Conservation (phyloP, 2,797 vertebrate species). For the Gymnothorax javanicus region DNA sequence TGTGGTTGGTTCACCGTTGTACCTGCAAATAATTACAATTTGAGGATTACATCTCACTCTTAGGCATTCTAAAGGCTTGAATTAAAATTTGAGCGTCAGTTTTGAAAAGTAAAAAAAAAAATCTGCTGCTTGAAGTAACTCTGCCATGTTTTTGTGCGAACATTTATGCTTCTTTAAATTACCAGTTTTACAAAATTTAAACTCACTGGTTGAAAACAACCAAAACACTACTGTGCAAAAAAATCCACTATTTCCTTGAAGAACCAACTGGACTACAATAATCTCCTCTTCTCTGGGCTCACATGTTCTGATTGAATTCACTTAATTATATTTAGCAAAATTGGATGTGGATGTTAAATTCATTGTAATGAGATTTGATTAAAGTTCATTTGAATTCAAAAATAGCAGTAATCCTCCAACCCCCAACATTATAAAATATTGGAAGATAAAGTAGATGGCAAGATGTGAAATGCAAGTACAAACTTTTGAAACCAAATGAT, state of each 20-base stretch:
- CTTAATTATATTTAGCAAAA: not conserved
- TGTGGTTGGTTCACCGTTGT: not conserved
- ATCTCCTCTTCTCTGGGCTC: not conserved
- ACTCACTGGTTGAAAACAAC: not conserved
- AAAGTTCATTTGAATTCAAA: not conserved
- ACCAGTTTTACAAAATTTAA: not conserved
- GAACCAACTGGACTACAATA: not conserved
- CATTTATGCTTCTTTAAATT: not conserved
- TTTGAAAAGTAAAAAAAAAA: not conserved
- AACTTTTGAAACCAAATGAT: constrained; percentile 23
- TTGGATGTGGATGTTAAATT: too few species aligned
- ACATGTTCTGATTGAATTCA: not conserved
- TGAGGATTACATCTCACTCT: not conserved
- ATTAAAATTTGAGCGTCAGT: not conserved
- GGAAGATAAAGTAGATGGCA: not conserved
- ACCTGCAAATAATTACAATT: not conserved
- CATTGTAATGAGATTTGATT: not conserved
- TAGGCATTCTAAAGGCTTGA: not conserved
- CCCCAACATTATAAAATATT: not conserved
- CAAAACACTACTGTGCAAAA: not conserved
- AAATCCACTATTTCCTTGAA: not conserved
- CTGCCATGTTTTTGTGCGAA: not conserved
- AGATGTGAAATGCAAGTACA: not conserved
- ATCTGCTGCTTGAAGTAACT: not conserved
- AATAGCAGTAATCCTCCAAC: not conserved